phyloP scores from a whole-genome alignment of 2,888 invertebrate genomes.

The Cephus rjabovi region DNA sequence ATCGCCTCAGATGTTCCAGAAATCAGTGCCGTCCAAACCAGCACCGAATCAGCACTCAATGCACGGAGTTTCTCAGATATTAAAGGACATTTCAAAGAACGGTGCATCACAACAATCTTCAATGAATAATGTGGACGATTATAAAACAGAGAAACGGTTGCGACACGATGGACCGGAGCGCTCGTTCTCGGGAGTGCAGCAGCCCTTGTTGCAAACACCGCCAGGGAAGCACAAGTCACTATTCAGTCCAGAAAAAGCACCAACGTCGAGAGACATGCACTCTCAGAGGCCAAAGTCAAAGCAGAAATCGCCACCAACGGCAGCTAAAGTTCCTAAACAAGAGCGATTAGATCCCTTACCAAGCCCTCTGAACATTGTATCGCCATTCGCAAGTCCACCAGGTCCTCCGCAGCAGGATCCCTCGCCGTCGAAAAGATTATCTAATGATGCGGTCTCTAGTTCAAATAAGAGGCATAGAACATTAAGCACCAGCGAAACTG shows the following conservation, averaged over 20 bases:
- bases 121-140: constrained; percentile 49
- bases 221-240: constrained; percentile 67
- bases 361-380: constrained; percentile 38
- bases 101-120: constrained; percentile 29
- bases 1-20: constrained; percentile 24
- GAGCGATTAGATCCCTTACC: constrained; percentile 42
- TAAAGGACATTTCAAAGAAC: constrained; percentile 41
- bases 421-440: constrained; percentile 7
- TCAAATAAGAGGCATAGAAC: constrained; percentile 48
- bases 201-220: constrained; percentile 39
- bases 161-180: constrained; percentile 43
- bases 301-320: constrained; percentile 69
- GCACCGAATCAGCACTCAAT: constrained; percentile 33
- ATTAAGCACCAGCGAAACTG: constrained; percentile 35
- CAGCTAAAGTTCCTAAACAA: constrained; percentile 49
- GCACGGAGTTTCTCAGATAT: constrained; percentile 43
- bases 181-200: constrained; percentile 32
- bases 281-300: constrained; percentile 62
- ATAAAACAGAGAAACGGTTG: constrained; percentile 59
- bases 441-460: constrained; percentile 14
- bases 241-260: constrained; percentile 75
- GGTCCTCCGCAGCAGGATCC: constrained; percentile 26
- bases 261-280: constrained; percentile 65
- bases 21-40: constrained; percentile 14
- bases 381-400: constrained; percentile 37